Base-by-base conservation (phyloP, 2,888 invertebrate species). In the Andricus curvator region DNA sequence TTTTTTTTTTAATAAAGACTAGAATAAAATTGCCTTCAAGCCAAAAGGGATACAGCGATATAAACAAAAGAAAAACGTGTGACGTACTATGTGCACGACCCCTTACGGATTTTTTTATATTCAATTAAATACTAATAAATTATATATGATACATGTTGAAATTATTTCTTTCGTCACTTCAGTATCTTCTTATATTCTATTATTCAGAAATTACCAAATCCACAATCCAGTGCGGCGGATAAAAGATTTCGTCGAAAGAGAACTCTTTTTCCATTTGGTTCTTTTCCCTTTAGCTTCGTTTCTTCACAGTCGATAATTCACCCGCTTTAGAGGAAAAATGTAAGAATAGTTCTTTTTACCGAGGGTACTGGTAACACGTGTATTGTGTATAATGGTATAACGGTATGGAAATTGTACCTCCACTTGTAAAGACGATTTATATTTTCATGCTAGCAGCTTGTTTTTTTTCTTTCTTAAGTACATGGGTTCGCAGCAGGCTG, bases 361-460 rank as follows among this genome's bases (percentile, higher is more conserved):
- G 51, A 56, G 33, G 13, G 29, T 56, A 33, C 33, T 74, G 33
- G 56, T 33, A 70, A 29, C 11, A 8, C 33, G 65, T 29, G 68
- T 51, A 67, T 66, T 29, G 51, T 74, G 22, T 67, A 67, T 67
- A 37, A 9, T 37, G 4, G 20, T 22, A 67, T 22, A 44, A 56
- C 74, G 51, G 74, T 74, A 56, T 74, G 74, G 51, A 70, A 70
- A 70, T 70, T 70, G 25, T 51, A 70, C 70, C 33, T 56, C 74
- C 20, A 51, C 51, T 51, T 70, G 17, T 56, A 74, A 74, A 74
- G 74, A 74, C 29, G 74, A 74, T 74, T 74, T 74, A 74, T 74
- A 74, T 74, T 74, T 74, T 56, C 56, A 74, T 74, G 70, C 70
- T 15, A 74, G 33, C 11, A n/a, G 13, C 9, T 51, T 74, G 56